Conservation (phyloP, 2,113 vertebrate species). For the Percina caprodes region DNA sequence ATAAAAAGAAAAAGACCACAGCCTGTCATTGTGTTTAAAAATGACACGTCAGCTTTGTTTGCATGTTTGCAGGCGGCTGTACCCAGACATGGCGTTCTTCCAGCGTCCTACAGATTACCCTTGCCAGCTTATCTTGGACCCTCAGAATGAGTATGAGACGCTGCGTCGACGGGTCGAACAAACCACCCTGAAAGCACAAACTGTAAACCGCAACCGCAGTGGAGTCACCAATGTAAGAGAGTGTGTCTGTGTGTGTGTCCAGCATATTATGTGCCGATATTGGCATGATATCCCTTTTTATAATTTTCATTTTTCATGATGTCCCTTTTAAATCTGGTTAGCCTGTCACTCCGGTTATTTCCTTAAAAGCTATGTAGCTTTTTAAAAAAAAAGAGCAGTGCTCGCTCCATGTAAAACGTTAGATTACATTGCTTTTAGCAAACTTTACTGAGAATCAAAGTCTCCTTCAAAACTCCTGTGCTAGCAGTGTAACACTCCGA, state of each 20-base stretch:
- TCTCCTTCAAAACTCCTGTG: no score
- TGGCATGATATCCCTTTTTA: no score
- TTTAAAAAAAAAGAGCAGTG: no score
- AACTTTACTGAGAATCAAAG: no score
- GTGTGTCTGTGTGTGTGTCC: neutral
- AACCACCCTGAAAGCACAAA: constrained; percentile 95
- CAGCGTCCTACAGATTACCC: constrained; percentile 95
- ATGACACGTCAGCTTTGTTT: neutral
- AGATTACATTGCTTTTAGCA: no score
- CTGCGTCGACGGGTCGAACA: constrained; percentile 94
- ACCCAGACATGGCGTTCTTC: constrained; percentile 98
- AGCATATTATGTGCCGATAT: no score
- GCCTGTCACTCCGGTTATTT: no score
- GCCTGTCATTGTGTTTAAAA: neutral
- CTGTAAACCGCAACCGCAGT: constrained; percentile 94
- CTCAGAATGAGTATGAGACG: constrained; percentile 96
- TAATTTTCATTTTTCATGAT: no score
- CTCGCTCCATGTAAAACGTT: no score
- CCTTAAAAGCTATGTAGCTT: no score
- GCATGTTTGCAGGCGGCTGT: constrained; percentile 88
- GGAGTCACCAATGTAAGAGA: constrained; percentile 95
- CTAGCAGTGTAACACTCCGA: no score
- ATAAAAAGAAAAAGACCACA: neutral
- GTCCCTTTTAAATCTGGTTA: no score
- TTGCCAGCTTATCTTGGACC: constrained; percentile 94